Evolutionary conservation across 1,140 invertebrate genomes (phyloP).

Genomic region (Drosophila navojoa): DNA sequence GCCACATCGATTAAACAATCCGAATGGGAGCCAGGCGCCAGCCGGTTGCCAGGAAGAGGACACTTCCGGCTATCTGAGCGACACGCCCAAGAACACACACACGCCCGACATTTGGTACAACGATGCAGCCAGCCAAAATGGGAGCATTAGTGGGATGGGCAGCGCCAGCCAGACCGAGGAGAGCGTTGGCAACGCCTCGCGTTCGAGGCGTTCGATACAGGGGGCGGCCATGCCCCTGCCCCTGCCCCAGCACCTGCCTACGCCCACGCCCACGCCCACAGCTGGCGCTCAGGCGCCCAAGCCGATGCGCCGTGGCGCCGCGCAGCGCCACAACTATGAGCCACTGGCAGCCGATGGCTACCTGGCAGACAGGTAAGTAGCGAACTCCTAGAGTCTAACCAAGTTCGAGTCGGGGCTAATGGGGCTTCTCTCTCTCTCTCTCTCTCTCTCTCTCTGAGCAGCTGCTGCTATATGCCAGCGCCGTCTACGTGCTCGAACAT

Average conservation of each 20-base stretch:
- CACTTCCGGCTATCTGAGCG: constrained; percentile 88
- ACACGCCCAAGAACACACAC: constrained; percentile 85
- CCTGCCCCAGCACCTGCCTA: constrained; percentile 20
- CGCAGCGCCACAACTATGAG: constrained; percentile 51
- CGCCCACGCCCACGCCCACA: constrained; percentile 16
- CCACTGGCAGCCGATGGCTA: constrained; percentile 64
- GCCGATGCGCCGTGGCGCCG: constrained; percentile 55
- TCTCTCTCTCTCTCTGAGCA: constrained; percentile 4
- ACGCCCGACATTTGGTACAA: constrained; percentile 82
- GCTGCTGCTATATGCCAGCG: constrained; percentile 53
- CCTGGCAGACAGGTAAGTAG: constrained; percentile 67
- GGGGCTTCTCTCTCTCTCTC: too few species aligned
- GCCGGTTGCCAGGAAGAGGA: constrained; percentile 86
- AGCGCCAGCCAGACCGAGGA: constrained; percentile 61
- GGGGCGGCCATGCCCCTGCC: constrained; percentile 35
- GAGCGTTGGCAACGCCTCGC: constrained; percentile 45
- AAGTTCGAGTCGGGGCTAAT: neutral
- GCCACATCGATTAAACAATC: constrained; percentile 67
- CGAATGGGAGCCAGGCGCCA: constrained; percentile 26
- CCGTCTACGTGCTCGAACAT: constrained; percentile 67
- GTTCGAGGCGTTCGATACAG: constrained; percentile 71
- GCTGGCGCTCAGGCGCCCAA: constrained; percentile 16
- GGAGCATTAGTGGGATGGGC: constrained; percentile 70
- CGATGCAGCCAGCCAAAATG: constrained; percentile 76
- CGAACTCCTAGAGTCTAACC: neutral